These are phyloP conservation scores for Watsonalla binaria DNA, from an alignment of 2,888 invertebrate genomes.

Conservation along the genomic window DNA sequence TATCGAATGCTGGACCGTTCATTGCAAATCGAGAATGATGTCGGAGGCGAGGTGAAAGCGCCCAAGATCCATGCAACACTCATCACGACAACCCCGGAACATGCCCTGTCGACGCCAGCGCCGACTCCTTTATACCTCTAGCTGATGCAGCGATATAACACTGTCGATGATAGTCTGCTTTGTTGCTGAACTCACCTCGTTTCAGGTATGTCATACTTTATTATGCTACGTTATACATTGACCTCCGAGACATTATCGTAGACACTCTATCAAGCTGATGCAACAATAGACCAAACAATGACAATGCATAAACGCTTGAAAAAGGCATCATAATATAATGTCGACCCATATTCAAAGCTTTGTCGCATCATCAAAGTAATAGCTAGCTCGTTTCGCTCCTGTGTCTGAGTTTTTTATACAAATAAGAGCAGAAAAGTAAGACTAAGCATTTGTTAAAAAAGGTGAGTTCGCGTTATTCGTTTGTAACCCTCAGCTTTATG, in stretches of 20 bases:
- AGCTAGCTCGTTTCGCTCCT: conserved; percentile 48
- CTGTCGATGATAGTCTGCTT: conserved; percentile 79
- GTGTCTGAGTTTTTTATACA: conserved; percentile 41
- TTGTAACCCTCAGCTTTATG: conserved; percentile 5
- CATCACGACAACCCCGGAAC: conserved; percentile 39
- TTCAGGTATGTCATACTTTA: conserved; percentile 60
- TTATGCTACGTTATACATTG: conserved; percentile 8
- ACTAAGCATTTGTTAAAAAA: conserved; percentile 31
- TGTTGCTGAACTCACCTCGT: conserved; percentile 73
- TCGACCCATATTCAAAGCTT: conserved; percentile 50
- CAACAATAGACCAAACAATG: conserved; percentile 33
- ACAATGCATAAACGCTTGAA: conserved; percentile 31
- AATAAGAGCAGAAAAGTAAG: conserved; percentile 37
- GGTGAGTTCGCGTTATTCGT: conserved; percentile 24
- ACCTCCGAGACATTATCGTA: conserved; percentile 20
- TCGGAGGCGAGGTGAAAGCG: conserved; percentile 33
- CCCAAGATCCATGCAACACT: conserved; percentile 43
- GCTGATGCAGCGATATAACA: conserved; percentile 67
- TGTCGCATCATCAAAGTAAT: conserved; percentile 62
- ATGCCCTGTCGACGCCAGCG: conserved; percentile 68
- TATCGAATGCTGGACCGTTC: conserved; percentile 28
- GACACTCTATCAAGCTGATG: conserved; percentile 16
- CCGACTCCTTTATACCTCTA: conserved; percentile 62
- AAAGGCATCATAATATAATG: conserved; percentile 33
- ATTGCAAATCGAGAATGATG: conserved; percentile 27